Conservation (phyloP, 2,888 invertebrate species). For the Drosophila helvetica region DNA sequence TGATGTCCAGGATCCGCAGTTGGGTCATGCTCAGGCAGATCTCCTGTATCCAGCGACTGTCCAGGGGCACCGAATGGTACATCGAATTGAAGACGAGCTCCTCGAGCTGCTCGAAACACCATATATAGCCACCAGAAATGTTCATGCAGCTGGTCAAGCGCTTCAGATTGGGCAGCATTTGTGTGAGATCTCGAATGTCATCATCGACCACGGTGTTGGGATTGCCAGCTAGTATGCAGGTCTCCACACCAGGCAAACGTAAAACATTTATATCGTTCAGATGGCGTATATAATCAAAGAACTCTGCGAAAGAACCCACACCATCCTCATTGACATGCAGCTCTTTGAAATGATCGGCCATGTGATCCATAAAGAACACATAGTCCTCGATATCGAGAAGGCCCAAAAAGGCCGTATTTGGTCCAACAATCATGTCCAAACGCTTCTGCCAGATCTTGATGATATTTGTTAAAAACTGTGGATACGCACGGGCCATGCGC, state of each 20-base stretch:
- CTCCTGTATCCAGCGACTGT: constrained; percentile 64
- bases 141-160: constrained; percentile 68
- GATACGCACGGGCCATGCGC: constrained; percentile 71
- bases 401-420: constrained; percentile 54
- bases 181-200: constrained; percentile 60
- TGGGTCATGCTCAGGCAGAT: constrained; percentile 60
- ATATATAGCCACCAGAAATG: constrained; percentile 55
- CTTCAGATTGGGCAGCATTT: constrained; percentile 62
- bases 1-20: constrained; percentile 62
- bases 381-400: constrained; percentile 67
- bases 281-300: constrained; percentile 65
- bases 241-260: constrained; percentile 49
- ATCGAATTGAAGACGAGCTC: constrained; percentile 66
- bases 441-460: constrained; percentile 57
- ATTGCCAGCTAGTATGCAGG: constrained; percentile 60
- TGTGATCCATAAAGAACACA: constrained; percentile 69
- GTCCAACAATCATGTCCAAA: constrained; percentile 55
- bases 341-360: constrained; percentile 62
- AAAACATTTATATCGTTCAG: constrained; percentile 64
- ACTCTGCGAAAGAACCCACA: constrained; percentile 58
- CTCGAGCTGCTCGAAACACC: constrained; percentile 57
- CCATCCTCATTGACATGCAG: constrained; percentile 67
- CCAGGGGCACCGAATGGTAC: constrained; percentile 65
- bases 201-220: constrained; percentile 63
- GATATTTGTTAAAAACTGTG: constrained; percentile 62